phyloP scores from a whole-genome alignment of 1,140 invertebrate species.

The Ceratina japonica region DNA sequence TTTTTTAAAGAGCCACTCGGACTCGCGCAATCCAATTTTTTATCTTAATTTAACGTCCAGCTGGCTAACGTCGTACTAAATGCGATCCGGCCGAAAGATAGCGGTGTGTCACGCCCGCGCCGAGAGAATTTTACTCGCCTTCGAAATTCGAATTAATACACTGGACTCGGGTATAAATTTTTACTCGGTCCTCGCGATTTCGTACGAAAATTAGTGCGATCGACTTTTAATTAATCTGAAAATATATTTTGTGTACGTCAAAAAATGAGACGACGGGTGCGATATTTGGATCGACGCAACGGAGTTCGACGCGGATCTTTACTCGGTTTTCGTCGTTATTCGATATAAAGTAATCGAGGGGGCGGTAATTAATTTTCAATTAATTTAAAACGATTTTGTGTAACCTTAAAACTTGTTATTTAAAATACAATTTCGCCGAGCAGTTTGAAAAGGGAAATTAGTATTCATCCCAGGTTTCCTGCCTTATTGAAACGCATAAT shows the following conservation, averaged over 20 bases:
- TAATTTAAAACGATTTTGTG: too few relatives aligned
- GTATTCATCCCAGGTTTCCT: neutral
- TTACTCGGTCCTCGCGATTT: too few relatives aligned
- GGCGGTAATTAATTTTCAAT: too few relatives aligned
- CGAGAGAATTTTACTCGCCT: neutral
- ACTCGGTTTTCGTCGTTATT: too few relatives aligned
- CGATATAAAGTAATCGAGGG: too few relatives aligned
- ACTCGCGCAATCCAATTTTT: neutral
- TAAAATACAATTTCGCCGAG: neutral
- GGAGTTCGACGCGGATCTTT: too few relatives aligned
- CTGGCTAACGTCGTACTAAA: neutral
- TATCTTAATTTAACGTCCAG: conserved; percentile 22
- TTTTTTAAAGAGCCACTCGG: neutral
- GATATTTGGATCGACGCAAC: too few relatives aligned
- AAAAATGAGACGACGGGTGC: too few relatives aligned
- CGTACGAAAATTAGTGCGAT: too few relatives aligned
- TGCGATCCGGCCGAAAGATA: neutral
- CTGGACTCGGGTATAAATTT: too few relatives aligned
- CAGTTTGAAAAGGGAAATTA: neutral
- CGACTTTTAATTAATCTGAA: too few relatives aligned
- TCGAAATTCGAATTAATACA: neutral
- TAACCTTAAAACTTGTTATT: neutral
- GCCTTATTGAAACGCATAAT: conserved; percentile 1
- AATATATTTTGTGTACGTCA: too few relatives aligned
- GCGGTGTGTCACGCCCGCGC: neutral